Evolutionary conservation across 2,888 invertebrate genomes (phyloP).

Genomic region (Mellilla xanthometata): DNA sequence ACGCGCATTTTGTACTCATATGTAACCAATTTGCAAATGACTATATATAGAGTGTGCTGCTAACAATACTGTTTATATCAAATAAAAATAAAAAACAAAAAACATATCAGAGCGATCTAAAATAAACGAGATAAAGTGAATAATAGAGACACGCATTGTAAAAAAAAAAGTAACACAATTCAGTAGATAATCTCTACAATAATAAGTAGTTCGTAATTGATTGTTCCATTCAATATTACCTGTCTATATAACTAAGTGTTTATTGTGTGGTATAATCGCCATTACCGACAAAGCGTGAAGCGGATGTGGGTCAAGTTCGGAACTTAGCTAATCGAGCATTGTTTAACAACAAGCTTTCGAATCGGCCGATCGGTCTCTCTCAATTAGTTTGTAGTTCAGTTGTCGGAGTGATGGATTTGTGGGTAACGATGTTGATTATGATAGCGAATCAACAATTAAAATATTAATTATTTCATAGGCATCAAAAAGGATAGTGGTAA

Average conservation of each 20-base stretch:
- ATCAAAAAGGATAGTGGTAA: too few relatives aligned
- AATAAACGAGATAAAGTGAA: too few relatives aligned
- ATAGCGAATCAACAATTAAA: too few relatives aligned
- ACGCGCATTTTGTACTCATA: too few relatives aligned
- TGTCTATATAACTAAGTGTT: neutral
- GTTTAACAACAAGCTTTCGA: constrained; percentile 25
- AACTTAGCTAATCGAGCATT: constrained; percentile 20
- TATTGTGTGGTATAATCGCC: constrained; percentile 8
- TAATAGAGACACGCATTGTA: too few relatives aligned
- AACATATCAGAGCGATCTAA: too few relatives aligned
- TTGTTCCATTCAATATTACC: neutral
- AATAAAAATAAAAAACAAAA: too few relatives aligned
- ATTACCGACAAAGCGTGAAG: constrained; percentile 16
- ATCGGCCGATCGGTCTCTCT: constrained; percentile 14
- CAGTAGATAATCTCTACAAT: neutral
- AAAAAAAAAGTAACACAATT: neutral
- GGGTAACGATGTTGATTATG: too few relatives aligned
- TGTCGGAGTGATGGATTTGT: neutral
- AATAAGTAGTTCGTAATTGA: neutral
- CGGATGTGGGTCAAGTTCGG: constrained; percentile 25
- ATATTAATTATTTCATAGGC: too few relatives aligned
- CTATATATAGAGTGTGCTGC: too few relatives aligned
- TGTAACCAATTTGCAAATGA: too few relatives aligned
- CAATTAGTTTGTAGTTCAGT: constrained; percentile 17
- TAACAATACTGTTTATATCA: too few relatives aligned